Evolutionary conservation across 1,140 invertebrate genomes (phyloP), one percentile per base, ranked within the genome.

Genomic region (Bombus confusus): DNA sequence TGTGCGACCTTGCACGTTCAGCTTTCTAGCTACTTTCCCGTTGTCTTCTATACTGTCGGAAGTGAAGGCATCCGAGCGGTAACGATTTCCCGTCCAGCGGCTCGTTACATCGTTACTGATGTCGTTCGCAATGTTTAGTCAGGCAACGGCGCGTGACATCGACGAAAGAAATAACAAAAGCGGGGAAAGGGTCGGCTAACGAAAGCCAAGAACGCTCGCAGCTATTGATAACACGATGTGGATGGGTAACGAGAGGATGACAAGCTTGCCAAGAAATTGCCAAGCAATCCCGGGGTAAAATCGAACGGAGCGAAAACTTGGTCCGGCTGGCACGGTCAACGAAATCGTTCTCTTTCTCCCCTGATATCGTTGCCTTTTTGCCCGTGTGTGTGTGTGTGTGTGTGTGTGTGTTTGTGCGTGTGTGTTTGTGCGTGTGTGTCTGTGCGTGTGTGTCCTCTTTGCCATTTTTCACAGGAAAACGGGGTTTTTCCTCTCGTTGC

Each of bases 231-330:
- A 85, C 79, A 41, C 71, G 71, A 57, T 43, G 71, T 57, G 84
- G 71, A 74, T 68, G 43, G 84, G 78, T 85, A 85, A 81, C 84
- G 71, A 81, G 79, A 59, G 72, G 79, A 62, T 85, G 83, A 80
- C 83, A 80, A 78, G 77, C 68, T 79, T 85, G 83, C 83, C 76
- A 85, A 85, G 83, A 80, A 85, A 85, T 85, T n/a, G 82, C 43
- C 31, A 47, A 71, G 66, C n/a, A 72, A 80, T 47, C 52, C 15
- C 31, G 15, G 52, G 22, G 18, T 18, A 62, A 73, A 72, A 47
- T 64, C 52, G 83, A 39, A 72, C 52, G 8, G 68, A 39, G 43
- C 41, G 4, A 10, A 25, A 28, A 52, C 13, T 31, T 34, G 34
- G 82, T 47, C 31, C 41, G 31, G 22, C 22, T 78, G 18, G 64